These are phyloP conservation scores for Dynastes maya DNA, from an alignment of 2,888 invertebrate genomes.

Conservation along the genomic window DNA sequence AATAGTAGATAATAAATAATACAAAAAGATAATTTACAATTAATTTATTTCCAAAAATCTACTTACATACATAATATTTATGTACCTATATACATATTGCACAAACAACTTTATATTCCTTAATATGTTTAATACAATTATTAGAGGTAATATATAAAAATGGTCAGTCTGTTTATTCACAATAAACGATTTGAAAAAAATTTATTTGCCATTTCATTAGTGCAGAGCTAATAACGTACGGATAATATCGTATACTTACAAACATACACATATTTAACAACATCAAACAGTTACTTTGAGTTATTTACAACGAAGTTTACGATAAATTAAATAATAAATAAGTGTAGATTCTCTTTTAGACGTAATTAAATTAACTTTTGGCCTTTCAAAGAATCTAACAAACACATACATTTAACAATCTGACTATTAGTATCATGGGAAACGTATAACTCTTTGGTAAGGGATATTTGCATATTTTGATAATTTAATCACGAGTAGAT, in stretches of 20 bases:
- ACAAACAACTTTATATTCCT: constrained; percentile 13
- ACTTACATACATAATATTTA: neutral
- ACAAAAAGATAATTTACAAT: neutral
- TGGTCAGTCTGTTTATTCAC: constrained; percentile 44
- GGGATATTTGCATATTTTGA: constrained; percentile 48
- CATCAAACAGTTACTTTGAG: constrained; percentile 30
- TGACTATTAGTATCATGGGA: constrained; percentile 29
- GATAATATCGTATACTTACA: constrained; percentile 19
- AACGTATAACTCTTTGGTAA: constrained; percentile 46
- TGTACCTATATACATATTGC: constrained; percentile 32
- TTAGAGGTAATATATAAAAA: neutral
- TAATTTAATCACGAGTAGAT: constrained; percentile 72
- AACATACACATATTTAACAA: constrained; percentile 2
- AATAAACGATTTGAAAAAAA: neutral
- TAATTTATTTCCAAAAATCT: constrained; percentile 14
- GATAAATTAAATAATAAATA: constrained; percentile 44
- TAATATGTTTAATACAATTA: constrained; percentile 1
- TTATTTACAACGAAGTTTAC: constrained; percentile 37
- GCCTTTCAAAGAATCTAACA: no score
- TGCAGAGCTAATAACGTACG: constrained; percentile 6
- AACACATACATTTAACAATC: neutral
- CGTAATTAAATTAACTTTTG: neutral
- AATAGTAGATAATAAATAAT: no score
- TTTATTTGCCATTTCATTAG: constrained; percentile 7
- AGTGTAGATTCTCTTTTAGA: neutral